Base-by-base conservation (phyloP, 2,888 invertebrate genomes). In the Eumerus sabulonum region DNA sequence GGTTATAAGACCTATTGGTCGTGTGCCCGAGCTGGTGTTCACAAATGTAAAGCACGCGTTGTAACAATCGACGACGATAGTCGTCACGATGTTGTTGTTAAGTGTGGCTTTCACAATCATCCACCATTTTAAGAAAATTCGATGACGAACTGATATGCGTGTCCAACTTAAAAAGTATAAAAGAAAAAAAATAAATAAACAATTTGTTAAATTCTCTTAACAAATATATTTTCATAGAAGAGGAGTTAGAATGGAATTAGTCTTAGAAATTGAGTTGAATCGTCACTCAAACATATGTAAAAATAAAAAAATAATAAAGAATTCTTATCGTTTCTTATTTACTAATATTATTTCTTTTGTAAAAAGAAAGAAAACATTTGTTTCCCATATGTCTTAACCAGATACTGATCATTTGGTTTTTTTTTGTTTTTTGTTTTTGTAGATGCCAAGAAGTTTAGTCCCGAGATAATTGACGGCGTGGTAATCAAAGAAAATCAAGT, bases 41-140 rank as follows among this genome's bases (percentile, higher is more conserved):
- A 89, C 81, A 89, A 89, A 77, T 89, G 89, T 83, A 89, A 89
- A 83, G 89, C 89, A 38, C 86, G 89, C 19, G 89, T 89, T 56
- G 88, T 89, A 12, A 88, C 89, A 36, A 84, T 87, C 51, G 85
- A 86, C 81, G 87, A 88, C 60, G 85, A 85, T 14, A 82, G 71
- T 53, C 84, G 84, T n/a, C 86, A 88, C 40, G 88, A 88, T 82
- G 87, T 89, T 36, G 85, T 88, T 54, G 84, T 89, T 9, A 89
- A 89, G 83, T 88, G 88, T 84, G 86, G 86, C 45, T 85, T 86
- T 54, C 89, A 89, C 83, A 89, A 89, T 83, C 89, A 89, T 82
- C 85, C 86, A 82, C 89, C 89, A 66, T 89, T 89, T 83, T 89
- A 48, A 48, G 16, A 40, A 14, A 36, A 35, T 54, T 16, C 13